These are phyloP conservation scores for Protophormia terraenovae DNA, from an alignment of 2,888 invertebrate species.

Conservation along the genomic window DNA sequence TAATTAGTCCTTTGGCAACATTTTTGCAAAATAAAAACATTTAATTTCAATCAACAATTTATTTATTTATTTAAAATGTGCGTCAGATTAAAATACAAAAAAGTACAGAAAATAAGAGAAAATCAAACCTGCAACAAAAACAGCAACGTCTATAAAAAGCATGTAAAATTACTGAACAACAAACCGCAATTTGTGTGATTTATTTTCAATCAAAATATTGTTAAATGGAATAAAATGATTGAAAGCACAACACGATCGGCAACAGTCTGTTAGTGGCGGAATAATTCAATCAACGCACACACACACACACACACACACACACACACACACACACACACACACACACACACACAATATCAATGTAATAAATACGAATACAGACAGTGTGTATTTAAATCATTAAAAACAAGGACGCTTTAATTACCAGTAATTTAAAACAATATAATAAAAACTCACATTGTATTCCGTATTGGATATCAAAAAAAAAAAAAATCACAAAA, in stretches of 20 bases:
- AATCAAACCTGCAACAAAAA: neutral
- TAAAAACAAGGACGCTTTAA: too few species aligned
- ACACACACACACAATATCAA: neutral
- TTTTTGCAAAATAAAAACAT: neutral
- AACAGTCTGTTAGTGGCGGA: constrained; percentile 38
- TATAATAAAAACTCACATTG: too few species aligned
- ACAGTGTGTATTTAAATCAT: too few species aligned
- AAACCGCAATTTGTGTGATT: constrained; percentile 70
- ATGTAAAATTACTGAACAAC: constrained; percentile 67
- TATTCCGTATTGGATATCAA: too few species aligned
- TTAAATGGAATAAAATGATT: constrained; percentile 67
- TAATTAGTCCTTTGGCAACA: neutral
- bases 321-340: neutral
- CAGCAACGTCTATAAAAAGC: neutral
- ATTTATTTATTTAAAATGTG: neutral
- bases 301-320: neutral
- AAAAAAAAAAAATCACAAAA: too few species aligned
- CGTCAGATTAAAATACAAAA: neutral
- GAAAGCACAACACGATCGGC: constrained; percentile 54
- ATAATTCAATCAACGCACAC: constrained; percentile 25
- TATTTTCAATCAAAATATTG: constrained; percentile 70
- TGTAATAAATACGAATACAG: neutral
- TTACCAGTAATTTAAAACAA: too few species aligned
- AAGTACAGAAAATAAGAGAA: neutral
- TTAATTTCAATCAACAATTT: neutral